Conservation (phyloP, 2,888 invertebrate species). For the Lissocephala sabroskyi region DNA sequence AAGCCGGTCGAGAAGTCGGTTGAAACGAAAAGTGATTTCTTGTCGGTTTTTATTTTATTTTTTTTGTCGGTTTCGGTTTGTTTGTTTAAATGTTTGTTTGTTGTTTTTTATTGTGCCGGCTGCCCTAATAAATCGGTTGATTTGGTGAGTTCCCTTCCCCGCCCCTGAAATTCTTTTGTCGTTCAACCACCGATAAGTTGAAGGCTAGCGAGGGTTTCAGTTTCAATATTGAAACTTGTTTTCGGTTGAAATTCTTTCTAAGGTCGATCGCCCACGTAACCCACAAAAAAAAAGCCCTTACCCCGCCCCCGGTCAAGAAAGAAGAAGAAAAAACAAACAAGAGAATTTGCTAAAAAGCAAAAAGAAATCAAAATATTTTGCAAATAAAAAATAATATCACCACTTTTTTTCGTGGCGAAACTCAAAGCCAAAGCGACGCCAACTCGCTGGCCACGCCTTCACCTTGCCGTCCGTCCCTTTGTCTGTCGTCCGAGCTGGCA, state of each 20-base stretch:
- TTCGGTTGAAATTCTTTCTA: slow-evolving; percentile 41
- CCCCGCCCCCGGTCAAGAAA: slow-evolving; percentile 16
- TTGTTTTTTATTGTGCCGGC: neutral
- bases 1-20: slow-evolving; percentile 38
- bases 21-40: slow-evolving; percentile 54
- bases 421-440: slow-evolving; percentile 36
- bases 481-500: slow-evolving; percentile 10
- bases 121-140: too few species aligned
- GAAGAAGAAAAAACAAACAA: slow-evolving; percentile 5
- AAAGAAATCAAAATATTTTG: neutral
- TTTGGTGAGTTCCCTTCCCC: too few species aligned
- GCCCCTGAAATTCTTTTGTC: too few species aligned
- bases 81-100: neutral
- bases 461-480: neutral
- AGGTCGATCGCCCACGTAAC: slow-evolving; percentile 35
- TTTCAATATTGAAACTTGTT: slow-evolving; percentile 41
- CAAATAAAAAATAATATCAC: slow-evolving; percentile 37
- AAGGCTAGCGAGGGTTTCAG: too few species aligned
- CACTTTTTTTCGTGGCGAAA: slow-evolving; percentile 53
- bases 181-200: too few species aligned
- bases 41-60: slow-evolving; percentile 19
- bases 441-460: neutral
- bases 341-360: slow-evolving; percentile 14
- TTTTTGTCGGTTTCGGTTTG: neutral
- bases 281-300: neutral